phyloP scores from a whole-genome alignment of 2,888 invertebrate genomes.

The Drosophila mettleri region DNA sequence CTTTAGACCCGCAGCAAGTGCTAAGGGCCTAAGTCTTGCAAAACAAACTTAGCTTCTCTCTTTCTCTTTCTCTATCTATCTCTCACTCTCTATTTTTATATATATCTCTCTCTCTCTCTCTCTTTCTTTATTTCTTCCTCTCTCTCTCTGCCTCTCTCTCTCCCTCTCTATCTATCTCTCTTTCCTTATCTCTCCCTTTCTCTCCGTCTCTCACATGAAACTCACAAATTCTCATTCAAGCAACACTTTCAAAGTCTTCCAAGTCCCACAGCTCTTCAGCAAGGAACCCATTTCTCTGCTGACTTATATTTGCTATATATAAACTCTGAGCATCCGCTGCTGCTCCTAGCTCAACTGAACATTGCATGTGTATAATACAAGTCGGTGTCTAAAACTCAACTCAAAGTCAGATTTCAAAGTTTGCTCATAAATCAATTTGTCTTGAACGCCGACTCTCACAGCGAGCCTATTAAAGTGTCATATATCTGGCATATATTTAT shows the following conservation, averaged over 20 bases:
- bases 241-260: slow-evolving; percentile 16
- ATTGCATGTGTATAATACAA: background rate
- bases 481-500: too few relatives aligned
- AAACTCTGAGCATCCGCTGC: background rate
- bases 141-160: background rate
- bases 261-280: background rate
- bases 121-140: background rate
- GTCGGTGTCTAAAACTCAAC: background rate
- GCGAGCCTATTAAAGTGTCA: too few relatives aligned
- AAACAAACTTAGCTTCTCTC: slow-evolving; percentile 19
- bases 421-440: slow-evolving; percentile 5
- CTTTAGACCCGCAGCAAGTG: slow-evolving; percentile 25
- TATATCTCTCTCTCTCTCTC: background rate
- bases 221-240: background rate
- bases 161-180: too few relatives aligned
- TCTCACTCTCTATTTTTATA: background rate
- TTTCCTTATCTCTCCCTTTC: background rate
- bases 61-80: background rate
- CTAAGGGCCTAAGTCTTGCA: background rate
- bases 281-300: background rate
- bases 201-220: background rate
- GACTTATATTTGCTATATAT: background rate
- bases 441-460: too few relatives aligned
- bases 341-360: background rate
- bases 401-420: background rate